Base-by-base conservation (phyloP, 92 coral and sea anemone genomes). In the Zoanthus gigantus region DNA sequence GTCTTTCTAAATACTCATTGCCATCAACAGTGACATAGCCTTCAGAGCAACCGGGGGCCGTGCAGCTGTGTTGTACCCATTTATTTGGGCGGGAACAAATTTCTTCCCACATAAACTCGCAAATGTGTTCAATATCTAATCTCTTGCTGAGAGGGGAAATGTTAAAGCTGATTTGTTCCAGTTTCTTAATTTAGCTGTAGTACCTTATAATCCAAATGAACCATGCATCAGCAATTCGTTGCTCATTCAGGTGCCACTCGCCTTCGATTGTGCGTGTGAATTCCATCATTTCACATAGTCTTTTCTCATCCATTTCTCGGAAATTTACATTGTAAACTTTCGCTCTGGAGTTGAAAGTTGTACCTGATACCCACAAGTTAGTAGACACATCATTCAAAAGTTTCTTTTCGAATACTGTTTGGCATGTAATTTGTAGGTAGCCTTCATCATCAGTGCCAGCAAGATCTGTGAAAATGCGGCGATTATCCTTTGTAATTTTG, bases 281-380 rank as follows among this genome's bases (percentile, higher is more conserved):
- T 66, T 92, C 92, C 77, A 89, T 44, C 10, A 90, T 71, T 14
- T 92, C 88, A 12, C 75, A 30, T 52, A 94, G 72, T 45, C 94
- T 63, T 34, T 66, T 37, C 17, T 46, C 57, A 79, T 94, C 92
- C 1, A 16, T 76, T 46, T 76, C 86, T 30, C 37, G 74, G 79
- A 94, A 92, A 79, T 92, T 94, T 53, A 86, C 17, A 75, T 92
- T 94, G 74, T 92, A 94, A 14, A 94, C 92, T 58, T 92, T 94
- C 16, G 98, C 94, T 7, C 94, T 90, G 31, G 95, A 92, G 57
- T 92, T 90, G 85, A 92, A 90, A 4, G 95, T 92, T 32, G 90
- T 74, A 1, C 98, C 98, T 31, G 54, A 69, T 28, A 90, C 95
- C 92, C 95, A 90, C n/a, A 94, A 79, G 68, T 92, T 95, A 78